Base-by-base conservation (phyloP, 1,140 invertebrate genomes). In the Argopecten irradians region DNA sequence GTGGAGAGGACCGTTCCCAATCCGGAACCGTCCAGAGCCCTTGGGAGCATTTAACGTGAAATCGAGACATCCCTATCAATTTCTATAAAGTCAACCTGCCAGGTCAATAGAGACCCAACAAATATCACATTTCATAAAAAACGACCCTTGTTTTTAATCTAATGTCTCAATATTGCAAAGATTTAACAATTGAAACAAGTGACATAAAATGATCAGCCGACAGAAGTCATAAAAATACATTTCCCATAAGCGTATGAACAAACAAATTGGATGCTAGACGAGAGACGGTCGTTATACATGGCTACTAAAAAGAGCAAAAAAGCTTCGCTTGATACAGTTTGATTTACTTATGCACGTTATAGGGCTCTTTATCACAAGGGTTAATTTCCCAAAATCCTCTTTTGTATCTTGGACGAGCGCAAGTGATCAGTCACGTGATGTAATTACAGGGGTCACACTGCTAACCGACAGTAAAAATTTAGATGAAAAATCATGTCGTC, bases 401-500 rank as follows among this genome's bases (percentile, higher is more conserved):
- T 71, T 71, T 71, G 55, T 71, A 71, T 71, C 55, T 28, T 71
- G 55, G 55, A 71, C 55, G 55, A 71, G 55, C 22, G 55, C 55
- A 71, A 71, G 55, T 71, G 55, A 71, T 71, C 55, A 71, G 55
- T 71, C 55, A 71, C 55, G 55, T 71, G 55, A 71, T 71, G 55
- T 28, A 71, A 71, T 71, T 71, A 71, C 55, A 11, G 55, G n/a
- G 55, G 55, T 71, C 55, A 71, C 16, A 22, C 16, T 71, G n/a
- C 28, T 71, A 71, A 71, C 55, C 55, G 55, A 28, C 55, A 71
- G n/a, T 71, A n/a, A 71, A 71, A 71, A 71, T 71, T 71, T 71
- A 71, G 55, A 71, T 71, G 55, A 71, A 71, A 71, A 71, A 71
- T 71, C 55, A n/a, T 71, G 55, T 71, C 55, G 55, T 71, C 55